Base-by-base conservation (phyloP, 2,888 invertebrate genomes). In the Perizoma affinitatum region DNA sequence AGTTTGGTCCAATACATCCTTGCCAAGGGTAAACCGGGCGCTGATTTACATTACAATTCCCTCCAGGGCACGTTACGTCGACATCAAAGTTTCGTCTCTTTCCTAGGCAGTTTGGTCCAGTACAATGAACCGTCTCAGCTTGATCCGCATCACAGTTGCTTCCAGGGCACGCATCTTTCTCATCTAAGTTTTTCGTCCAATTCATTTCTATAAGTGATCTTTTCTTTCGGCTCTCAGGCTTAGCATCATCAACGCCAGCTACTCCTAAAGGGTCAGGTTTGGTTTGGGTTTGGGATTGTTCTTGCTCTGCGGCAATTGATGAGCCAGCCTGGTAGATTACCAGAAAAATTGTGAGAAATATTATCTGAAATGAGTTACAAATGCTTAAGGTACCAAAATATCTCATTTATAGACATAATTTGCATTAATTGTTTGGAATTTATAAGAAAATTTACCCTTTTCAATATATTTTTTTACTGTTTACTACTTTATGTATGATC, bases 251-350 rank as follows among this genome's bases (percentile, higher is more conserved):
- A 22, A 22, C 22, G 22, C 22, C 22, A 22, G 22, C 22, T 3
- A 22, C 22, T 22, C 22, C 22, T 22, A 22, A 22, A 22, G 22
- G 22, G 22, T 22, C 22, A 22, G 22, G 22, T 22, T 22, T 22
- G 22, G 22, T 22, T 22, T 22, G 22, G 22, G 22, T 22, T 22
- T 22, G 22, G 22, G 22, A 3, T 22, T 22, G 22, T 22, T 22
- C 22, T 22, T 22, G 22, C 22, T 22, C 22, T 22, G 22, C 22
- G 4, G 76, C 68, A 0, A 75, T 74, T 0, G 75, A 52, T 33
- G 58, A 50, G 5, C 56, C 40, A 5, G 54, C 54, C 38, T 57
- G 56, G 38, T 43, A 44, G 4, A 41, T 50, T 9, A 49, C 45
- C 11, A 60, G 10, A 36, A 53, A 38, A 34, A 61, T 22, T 5